These are phyloP conservation scores for Todiramphus chloris DNA, from an alignment of 2,113 vertebrate genomes.

Conservation along the genomic window DNA sequence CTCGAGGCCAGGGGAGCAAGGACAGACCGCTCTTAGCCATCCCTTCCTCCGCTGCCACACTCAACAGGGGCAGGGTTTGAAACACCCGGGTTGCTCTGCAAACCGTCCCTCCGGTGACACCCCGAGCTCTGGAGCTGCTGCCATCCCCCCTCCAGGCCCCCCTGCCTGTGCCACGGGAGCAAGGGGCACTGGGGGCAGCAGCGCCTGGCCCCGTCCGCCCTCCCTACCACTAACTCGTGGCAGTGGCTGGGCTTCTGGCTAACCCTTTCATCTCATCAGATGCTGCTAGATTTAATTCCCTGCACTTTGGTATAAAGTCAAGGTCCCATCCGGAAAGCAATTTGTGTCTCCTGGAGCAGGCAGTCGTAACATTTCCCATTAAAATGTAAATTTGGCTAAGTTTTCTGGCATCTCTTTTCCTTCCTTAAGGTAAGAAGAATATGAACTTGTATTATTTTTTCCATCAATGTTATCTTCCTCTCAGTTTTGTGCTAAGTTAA, in stretches of 20 bases:
- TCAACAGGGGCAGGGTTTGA: background rate
- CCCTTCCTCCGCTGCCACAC: fast-evolving
- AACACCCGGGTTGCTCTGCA: fast-evolving
- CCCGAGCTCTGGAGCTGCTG: fast-evolving
- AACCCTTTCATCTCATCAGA: background rate
- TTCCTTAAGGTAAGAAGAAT: slow-evolving; percentile 41
- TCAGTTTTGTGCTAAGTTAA: slow-evolving; percentile 19
- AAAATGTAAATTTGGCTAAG: slow-evolving; percentile 61
- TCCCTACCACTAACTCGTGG: fast-evolving
- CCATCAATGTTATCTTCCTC: slow-evolving; percentile 24
- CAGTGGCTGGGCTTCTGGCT: background rate
- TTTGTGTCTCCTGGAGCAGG: slow-evolving; percentile 27
- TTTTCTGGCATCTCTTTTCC: slow-evolving; percentile 42
- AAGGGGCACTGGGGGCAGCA: background rate
- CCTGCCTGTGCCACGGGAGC: fast-evolving
- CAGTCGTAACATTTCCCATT: slow-evolving; percentile 57
- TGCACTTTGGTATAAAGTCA: background rate
- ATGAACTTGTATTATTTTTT: slow-evolving; percentile 53
- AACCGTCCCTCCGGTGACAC: background rate
- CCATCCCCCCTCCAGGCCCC: background rate
- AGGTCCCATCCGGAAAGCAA: slow-evolving; percentile 17
- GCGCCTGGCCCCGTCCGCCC: background rate
- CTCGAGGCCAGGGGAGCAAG: fast-evolving
- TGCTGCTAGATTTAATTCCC: slow-evolving; percentile 30
- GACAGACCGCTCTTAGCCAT: background rate